A percentile compares a stretch with the other conserved stretches of the same genome.
Evolutionary conservation across 2,113 vertebrate genomes (phyloP).

Genomic region (Mastomys coucha): DNA sequence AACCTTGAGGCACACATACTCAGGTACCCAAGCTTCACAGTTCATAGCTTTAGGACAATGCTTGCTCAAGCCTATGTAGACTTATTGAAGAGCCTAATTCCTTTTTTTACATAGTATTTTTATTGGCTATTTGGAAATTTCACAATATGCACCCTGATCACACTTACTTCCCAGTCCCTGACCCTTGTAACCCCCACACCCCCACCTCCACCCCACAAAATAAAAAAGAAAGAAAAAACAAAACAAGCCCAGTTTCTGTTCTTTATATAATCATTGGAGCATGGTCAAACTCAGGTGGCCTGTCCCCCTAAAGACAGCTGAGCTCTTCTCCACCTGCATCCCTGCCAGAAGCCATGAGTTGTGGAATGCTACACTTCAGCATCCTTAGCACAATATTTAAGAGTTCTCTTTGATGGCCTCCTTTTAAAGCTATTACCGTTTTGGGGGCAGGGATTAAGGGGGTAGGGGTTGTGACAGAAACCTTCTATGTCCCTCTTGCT

Average conservation of each 20-base stretch:
- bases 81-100: neutral
- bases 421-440: neutral
- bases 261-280: neutral
- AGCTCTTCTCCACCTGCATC: neutral
- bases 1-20: neutral
- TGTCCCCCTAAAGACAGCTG: neutral
- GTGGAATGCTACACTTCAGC: neutral
- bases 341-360: fast-evolving
- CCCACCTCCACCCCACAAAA: neutral
- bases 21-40: neutral
- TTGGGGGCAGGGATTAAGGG: neutral
- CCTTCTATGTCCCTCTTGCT: neutral
- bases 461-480: neutral
- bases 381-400: neutral
- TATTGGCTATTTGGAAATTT: neutral
- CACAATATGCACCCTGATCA: neutral
- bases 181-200: neutral
- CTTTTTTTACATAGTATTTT: neutral
- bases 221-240: neutral
- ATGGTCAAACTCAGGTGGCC: neutral
- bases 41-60: neutral
- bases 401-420: neutral
- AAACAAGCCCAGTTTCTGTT: neutral
- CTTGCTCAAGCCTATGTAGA: neutral
- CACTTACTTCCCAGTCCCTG: neutral